These are phyloP conservation scores for Caloenas nicobarica DNA, from an alignment of 2,113 vertebrate genomes.

Conservation along the genomic window DNA sequence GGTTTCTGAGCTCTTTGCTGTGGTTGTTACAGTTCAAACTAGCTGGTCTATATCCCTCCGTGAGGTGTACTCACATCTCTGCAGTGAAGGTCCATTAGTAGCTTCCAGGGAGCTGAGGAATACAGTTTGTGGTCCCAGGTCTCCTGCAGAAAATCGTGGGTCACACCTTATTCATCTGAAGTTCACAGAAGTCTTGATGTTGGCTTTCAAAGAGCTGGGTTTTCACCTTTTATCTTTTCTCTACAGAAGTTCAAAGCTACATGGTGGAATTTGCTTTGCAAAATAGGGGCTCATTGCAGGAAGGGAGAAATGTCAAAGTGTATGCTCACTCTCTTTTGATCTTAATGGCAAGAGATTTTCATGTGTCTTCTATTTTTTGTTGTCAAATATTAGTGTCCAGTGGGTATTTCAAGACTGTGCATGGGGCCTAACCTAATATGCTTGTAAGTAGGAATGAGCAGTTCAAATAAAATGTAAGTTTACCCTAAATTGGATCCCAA, in stretches of 20 bases:
- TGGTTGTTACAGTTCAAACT: background rate
- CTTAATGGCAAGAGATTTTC: constrained; percentile 44
- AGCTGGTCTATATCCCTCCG: accelerated
- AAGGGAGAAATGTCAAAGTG: constrained; percentile 47
- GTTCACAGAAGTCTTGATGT: background rate
- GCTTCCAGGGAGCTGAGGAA: background rate
- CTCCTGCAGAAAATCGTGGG: background rate
- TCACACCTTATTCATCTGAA: background rate
- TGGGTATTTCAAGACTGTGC: background rate
- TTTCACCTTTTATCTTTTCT: constrained; percentile 34
- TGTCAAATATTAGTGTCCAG: constrained; percentile 22
- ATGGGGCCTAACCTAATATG: background rate
- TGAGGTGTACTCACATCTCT: background rate
- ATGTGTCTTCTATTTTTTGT: background rate
- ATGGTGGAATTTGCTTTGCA: constrained; percentile 55
- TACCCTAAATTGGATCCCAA: constrained; percentile 5
- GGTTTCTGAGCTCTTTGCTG: background rate
- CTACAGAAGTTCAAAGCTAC: background rate
- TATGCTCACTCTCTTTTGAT: background rate
- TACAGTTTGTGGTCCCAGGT: background rate
- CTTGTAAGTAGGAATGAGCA: background rate
- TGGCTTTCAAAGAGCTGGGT: background rate
- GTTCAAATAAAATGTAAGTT: constrained; percentile 32
- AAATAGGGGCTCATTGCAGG: background rate
- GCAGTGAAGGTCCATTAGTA: background rate